Base-by-base conservation (phyloP, 2,113 vertebrate species). In the Syngnathus typhle region DNA sequence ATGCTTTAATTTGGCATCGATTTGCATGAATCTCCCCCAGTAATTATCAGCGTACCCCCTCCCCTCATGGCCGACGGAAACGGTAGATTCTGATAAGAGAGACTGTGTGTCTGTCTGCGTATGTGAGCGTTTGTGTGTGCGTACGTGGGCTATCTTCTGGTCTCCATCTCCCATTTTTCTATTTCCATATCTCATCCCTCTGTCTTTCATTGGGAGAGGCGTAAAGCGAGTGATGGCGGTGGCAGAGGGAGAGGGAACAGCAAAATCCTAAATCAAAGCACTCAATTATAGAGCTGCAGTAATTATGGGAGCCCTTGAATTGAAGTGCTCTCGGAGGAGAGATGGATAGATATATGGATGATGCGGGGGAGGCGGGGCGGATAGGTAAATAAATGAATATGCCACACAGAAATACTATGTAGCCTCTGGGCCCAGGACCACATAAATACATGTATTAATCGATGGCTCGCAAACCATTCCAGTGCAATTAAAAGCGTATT, bases 351-450 rank as follows among this genome's bases (percentile, higher is more conserved):
- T 87, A 85, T 87, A 85, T 89, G 79, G 85, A 84, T 88, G 89
- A 89, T 87, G 88, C 84, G 87, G 80, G 81, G 77, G 81, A 85
- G 77, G 81, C 51, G 82, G 85, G 77, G 86, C 85, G 84, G 87
- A 88, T 90, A 89, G 90, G 87, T 88, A 91, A 91, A 92, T 90
- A 91, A 90, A 91, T 90, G 90, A 91, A 91, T 87, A 87, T 88
- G 88, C 86, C 89, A 88, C 79, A 70, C 83, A 89, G 84, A 90
- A 90, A 90, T 89, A 91, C 89, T 90, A 87, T 87, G 89, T 84
- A 84, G 85, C 85, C 79, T 77, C 68, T 11, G 61, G 84, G 76
- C 72, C 77, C 1, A 21, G 72, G 77, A 81, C 65, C 71, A 84
- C 87, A 90, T 90, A 90, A 90, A 90, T 91, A 90, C 85, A 88